Base-by-base conservation (phyloP, 2,888 invertebrate species). In the Tanypteryx hageni region DNA sequence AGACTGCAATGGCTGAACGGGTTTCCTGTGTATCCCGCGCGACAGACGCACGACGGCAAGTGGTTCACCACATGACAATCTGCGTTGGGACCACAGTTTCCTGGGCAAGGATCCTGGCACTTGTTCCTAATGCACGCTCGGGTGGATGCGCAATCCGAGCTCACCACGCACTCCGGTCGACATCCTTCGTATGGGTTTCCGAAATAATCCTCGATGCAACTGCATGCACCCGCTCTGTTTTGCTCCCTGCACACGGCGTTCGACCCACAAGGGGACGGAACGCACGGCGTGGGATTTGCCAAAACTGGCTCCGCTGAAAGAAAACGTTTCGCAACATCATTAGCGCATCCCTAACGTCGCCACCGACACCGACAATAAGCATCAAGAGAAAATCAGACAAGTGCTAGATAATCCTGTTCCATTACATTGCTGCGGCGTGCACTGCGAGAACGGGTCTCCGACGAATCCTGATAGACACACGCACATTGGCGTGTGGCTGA, bases 121-220 rank as follows among this genome's bases (percentile, higher is more conserved):
- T 96, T 97, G 94, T 96, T 96, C 94, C 96, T 96, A 93, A 96
- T 96, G 94, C 97, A 97, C 85, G 97, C 96, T 94, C 95, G 95
- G 93, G 95, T 96, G 92, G 96, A 95, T 18, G 96, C 95, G 94
- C 97, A 97, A 94, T 97, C 97, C 59, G 96, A 96, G 94, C 97
- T 97, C 82, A 97, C 94, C 0, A 97, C 95, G 95, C 97, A 97
- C 95, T 97, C 97, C 18, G 97, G 97, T 86, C 97, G 96, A 94
- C 97, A 97, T 44, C 97, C 97, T 95, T 97, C 97, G 93, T 97
- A 97, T 58, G 98, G 98, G 94, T 97, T 97, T 93, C 98, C 98
- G 93, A 97, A 96, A 94, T 97, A 97, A 93, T 96, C 97, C 86
- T 96, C 96, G 91, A 96, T 95, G 94, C 98, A 98, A 93, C 96